These are phyloP conservation scores for Thereva nobilitata DNA, from an alignment of 2,888 invertebrate species.

Conservation along the genomic window DNA sequence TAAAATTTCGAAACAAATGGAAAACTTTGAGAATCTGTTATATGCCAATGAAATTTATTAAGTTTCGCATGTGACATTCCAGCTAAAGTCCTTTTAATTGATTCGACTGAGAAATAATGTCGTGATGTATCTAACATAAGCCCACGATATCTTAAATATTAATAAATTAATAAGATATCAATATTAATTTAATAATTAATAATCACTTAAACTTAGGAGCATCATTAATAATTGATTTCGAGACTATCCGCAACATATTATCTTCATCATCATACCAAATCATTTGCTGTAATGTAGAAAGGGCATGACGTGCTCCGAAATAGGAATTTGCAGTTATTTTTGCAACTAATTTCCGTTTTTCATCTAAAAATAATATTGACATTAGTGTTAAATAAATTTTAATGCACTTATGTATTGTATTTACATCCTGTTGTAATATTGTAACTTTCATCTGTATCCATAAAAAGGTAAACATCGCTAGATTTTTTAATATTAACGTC, in stretches of 20 bases:
- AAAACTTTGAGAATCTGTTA: conserved; percentile 90
- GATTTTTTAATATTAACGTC: conserved; percentile 63
- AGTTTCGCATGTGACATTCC: conserved; percentile 89
- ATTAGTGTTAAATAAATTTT: too few relatives aligned
- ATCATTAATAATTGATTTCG: conserved; percentile 72
- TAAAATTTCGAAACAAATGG: conserved; percentile 78
- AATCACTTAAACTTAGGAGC: conserved; percentile 66
- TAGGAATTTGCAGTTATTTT: conserved; percentile 70
- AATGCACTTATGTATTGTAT: conserved; percentile 46
- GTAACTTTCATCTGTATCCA: conserved; percentile 77
- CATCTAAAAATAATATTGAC: conserved; percentile 47
- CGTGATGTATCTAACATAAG: conserved; percentile 88
- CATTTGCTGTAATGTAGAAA: conserved; percentile 79
- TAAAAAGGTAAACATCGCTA: conserved; percentile 63
- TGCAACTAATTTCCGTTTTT: conserved; percentile 60
- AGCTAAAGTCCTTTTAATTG: conserved; percentile 74
- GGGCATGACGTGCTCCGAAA: conserved; percentile 77
- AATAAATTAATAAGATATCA: background rate
- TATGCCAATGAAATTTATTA: conserved; percentile 93
- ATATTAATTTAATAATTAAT: conserved; percentile 12
- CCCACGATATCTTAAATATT: conserved; percentile 69
- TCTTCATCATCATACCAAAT: conserved; percentile 77
- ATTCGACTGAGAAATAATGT: conserved; percentile 79
- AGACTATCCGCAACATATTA: conserved; percentile 66
- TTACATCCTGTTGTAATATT: conserved; percentile 64